Evolutionary conservation across 2,797 vertebrate genomes (phyloP).

Genomic region (Paratrypauchen microcephalus): DNA sequence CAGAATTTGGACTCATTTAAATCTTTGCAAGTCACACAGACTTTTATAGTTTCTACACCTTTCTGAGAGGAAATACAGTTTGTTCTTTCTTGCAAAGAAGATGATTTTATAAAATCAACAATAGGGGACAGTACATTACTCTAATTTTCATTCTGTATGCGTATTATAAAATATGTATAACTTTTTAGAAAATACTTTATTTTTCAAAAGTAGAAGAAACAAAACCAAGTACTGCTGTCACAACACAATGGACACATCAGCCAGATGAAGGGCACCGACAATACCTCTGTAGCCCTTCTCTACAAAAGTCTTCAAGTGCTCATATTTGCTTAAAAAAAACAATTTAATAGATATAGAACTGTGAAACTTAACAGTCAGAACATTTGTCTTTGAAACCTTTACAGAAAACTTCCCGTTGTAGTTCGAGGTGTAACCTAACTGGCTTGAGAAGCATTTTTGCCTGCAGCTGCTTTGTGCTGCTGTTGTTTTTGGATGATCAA

Average conservation of each 20-base stretch:
- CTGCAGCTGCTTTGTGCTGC: slow-evolving; percentile 40
- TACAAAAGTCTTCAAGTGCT: not conserved
- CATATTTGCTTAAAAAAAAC: not conserved
- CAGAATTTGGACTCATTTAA: not conserved
- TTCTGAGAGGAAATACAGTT: not conserved
- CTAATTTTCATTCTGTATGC: not conserved
- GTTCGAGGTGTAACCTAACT: slow-evolving; percentile 44
- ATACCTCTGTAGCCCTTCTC: not conserved
- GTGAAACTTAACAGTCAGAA: not conserved
- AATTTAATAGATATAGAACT: not conserved
- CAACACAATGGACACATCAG: not conserved
- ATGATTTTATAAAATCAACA: not conserved
- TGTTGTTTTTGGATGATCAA: slow-evolving; percentile 50
- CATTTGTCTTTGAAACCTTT: slow-evolving; percentile 27
- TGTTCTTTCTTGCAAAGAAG: not conserved
- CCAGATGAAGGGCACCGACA: not conserved
- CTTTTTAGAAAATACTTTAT: too few species aligned
- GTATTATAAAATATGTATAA: not conserved
- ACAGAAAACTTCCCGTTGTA: slow-evolving; percentile 39
- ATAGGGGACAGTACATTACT: not conserved
- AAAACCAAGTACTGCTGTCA: not conserved
- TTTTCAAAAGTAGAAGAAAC: not conserved
- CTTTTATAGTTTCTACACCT: not conserved
- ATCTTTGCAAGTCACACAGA: not conserved
- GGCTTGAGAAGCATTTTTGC: slow-evolving; percentile 28